A percentile compares a stretch with the other conserved stretches of the same genome.
Conservation (phyloP, 2,113 vertebrate genomes). For the Callocephalon fimbriatum region DNA sequence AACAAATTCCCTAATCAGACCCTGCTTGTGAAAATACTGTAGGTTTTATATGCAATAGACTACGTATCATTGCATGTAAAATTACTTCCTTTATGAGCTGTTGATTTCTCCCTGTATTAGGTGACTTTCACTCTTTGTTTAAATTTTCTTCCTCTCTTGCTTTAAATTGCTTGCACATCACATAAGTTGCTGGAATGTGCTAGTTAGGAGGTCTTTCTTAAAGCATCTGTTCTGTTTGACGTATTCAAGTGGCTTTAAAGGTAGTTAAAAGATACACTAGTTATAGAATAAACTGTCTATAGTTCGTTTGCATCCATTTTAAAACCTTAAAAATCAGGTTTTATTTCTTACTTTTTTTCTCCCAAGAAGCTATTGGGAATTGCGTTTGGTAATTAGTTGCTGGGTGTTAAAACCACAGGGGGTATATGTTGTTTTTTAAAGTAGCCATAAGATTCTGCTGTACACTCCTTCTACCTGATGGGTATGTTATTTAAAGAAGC, state of each 20-base stretch:
- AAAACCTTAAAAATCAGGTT: background rate
- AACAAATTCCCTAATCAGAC: background rate
- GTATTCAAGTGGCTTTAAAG: background rate
- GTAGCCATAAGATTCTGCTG: background rate
- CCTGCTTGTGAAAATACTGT: background rate
- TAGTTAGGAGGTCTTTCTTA: background rate
- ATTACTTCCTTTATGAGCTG: background rate
- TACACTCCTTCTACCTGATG: background rate
- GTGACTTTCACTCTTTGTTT: background rate
- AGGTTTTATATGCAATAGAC: background rate
- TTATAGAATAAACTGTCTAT: background rate
- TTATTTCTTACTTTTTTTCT: background rate
- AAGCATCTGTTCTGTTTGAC: background rate
- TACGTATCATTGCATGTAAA: background rate
- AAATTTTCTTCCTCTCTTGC: background rate
- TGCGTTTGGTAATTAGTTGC: background rate
- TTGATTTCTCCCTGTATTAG: background rate
- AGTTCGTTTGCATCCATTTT: background rate
- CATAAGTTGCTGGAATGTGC: rapidly evolving
- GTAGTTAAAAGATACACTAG: background rate
- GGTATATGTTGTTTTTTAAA: background rate
- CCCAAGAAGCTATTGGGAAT: background rate
- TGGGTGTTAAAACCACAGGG: background rate
- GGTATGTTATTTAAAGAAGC: background rate
- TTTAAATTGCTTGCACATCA: background rate